Evolutionary conservation across 1,140 invertebrate species (phyloP).

Genomic region (Aphelenchoides fujianensis): DNA sequence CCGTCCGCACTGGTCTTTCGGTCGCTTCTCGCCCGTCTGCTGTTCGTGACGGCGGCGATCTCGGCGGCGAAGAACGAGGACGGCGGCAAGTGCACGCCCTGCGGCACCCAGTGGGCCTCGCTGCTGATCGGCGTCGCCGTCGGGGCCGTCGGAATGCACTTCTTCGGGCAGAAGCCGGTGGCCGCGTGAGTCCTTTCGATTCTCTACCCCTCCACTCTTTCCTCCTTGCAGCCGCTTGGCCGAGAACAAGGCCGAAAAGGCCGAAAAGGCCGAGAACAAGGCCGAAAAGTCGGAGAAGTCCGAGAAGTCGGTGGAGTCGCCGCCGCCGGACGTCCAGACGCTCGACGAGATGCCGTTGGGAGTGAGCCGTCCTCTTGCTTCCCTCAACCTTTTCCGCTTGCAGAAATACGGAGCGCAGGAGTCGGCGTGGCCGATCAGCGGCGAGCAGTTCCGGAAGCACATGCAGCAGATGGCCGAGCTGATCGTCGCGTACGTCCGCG

Average conservation of each 20-base stretch:
- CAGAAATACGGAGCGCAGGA: slow-evolving; percentile 16
- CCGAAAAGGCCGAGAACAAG: too few relatives aligned
- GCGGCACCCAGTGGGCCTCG: neutral
- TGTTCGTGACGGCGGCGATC: too few relatives aligned
- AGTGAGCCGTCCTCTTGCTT: too few relatives aligned
- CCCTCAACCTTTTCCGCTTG: neutral
- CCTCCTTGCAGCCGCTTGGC: too few relatives aligned
- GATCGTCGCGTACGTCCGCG: slow-evolving; percentile 7
- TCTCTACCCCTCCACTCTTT: too few relatives aligned
- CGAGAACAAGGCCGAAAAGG: too few relatives aligned
- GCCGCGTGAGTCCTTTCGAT: too few relatives aligned
- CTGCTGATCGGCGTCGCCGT: neutral
- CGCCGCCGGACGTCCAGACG: neutral
- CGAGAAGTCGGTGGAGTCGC: too few relatives aligned
- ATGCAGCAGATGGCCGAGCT: slow-evolving; percentile 8
- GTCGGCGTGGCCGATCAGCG: neutral
- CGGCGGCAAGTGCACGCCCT: neutral
- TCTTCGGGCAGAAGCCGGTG: neutral
- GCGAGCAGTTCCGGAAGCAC: neutral
- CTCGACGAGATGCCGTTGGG: neutral
- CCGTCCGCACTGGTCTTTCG: too few relatives aligned
- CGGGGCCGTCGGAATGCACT: neutral
- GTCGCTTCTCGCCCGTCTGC: too few relatives aligned
- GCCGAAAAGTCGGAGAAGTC: too few relatives aligned
- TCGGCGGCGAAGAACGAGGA: too few relatives aligned